These are phyloP conservation scores for Bufotes viridis DNA, from an alignment of 2,797 vertebrate species.

Conservation along the genomic window DNA sequence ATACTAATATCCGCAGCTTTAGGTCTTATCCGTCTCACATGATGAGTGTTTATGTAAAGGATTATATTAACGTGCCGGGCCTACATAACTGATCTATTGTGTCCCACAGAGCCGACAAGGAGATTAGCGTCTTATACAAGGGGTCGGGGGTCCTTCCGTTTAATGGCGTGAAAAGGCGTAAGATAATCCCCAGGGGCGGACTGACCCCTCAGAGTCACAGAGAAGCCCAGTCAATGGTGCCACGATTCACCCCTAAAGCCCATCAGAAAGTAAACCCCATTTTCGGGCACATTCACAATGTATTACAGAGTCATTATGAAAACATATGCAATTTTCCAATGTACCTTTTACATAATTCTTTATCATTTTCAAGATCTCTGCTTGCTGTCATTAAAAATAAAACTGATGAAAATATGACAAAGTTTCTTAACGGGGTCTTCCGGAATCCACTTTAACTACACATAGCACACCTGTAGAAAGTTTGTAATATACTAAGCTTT, in stretches of 20 bases:
- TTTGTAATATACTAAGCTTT: too few species aligned
- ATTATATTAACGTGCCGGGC: constrained; percentile 26
- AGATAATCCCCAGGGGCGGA: background rate
- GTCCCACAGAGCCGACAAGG: constrained; percentile 9
- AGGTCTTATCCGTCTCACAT: constrained; percentile 46
- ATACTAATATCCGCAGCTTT: constrained; percentile 41
- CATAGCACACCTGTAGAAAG: too few species aligned
- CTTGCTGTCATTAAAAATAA: too few species aligned
- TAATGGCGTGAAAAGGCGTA: background rate
- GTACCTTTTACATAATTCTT: too few species aligned
- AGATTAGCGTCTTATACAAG: constrained; percentile 44
- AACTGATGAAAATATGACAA: too few species aligned
- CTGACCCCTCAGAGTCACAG: background rate
- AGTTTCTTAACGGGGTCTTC: too few species aligned
- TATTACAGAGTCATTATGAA: background rate
- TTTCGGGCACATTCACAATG: background rate
- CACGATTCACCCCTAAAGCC: background rate
- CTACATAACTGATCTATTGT: constrained; percentile 52
- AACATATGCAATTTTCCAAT: too few species aligned
- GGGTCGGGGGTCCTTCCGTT: background rate
- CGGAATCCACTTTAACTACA: too few species aligned
- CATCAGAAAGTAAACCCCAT: background rate
- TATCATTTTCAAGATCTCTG: too few species aligned
- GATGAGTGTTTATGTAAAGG: constrained; percentile 24
- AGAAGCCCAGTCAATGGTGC: background rate